Conservation (phyloP, 92 coral and sea anemone species). For the Zoanthus gigantus region DNA sequence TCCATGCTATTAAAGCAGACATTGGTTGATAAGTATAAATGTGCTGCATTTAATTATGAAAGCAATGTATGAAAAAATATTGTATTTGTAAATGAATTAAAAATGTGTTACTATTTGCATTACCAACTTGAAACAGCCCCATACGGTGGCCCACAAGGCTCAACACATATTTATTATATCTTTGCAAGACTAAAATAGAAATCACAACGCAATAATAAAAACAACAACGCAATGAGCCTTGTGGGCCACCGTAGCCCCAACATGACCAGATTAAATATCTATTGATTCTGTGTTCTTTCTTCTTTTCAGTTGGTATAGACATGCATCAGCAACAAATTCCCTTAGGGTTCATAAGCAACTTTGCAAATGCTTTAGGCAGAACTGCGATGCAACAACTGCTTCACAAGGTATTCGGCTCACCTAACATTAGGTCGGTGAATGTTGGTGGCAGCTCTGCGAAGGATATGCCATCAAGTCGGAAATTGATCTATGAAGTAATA, state of each 20-base stretch:
- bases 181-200: constrained; percentile 28
- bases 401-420: constrained; percentile 23
- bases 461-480: constrained; percentile 26
- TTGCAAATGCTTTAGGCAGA: constrained; percentile 21
- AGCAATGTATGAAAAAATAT: constrained; percentile 19
- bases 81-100: constrained; percentile 17
- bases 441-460: constrained; percentile 21
- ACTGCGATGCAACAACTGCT: constrained; percentile 29
- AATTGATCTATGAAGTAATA: constrained; percentile 12
- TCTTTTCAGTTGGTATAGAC: constrained; percentile 24
- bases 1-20: constrained; percentile 27
- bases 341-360: constrained; percentile 20
- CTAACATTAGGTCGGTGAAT: constrained; percentile 21
- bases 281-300: constrained; percentile 26
- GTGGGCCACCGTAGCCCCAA: constrained; percentile 31
- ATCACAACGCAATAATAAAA: constrained; percentile 25
- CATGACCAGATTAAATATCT: constrained; percentile 20
- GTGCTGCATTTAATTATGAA: constrained; percentile 26
- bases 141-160: constrained; percentile 18
- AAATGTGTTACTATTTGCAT: constrained; percentile 30
- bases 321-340: constrained; percentile 19
- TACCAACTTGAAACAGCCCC: constrained; percentile 14
- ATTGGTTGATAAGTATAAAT: constrained; percentile 18
- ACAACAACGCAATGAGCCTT: constrained; percentile 25
- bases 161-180: constrained; percentile 30